These are phyloP conservation scores for Helogale parvula DNA, from an alignment of 2,113 vertebrate species.

Conservation along the genomic window DNA sequence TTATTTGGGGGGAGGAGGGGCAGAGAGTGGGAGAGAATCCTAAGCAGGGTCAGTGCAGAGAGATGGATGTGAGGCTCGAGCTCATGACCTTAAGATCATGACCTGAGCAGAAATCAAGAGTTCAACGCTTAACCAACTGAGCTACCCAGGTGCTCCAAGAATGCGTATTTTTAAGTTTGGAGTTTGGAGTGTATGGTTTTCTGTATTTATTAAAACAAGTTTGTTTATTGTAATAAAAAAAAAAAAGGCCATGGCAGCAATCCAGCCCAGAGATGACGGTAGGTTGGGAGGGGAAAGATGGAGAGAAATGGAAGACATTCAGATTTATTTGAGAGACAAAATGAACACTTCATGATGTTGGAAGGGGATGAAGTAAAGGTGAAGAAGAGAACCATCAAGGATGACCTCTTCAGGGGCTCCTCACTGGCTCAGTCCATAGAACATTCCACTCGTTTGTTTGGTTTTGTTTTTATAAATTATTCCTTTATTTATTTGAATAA, in stretches of 20 bases:
- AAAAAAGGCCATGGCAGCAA: neutral
- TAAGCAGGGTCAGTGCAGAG: no score
- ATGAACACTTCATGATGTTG: neutral
- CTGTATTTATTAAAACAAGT: neutral
- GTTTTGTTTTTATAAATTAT: no score
- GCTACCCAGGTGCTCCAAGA: neutral
- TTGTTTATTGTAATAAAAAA: neutral
- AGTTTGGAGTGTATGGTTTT: neutral
- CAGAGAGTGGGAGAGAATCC: no score
- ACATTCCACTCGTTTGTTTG: no score
- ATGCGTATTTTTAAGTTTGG: neutral
- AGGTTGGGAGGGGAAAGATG: neutral
- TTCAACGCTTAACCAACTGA: no score
- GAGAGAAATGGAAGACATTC: neutral
- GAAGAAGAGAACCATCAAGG: neutral
- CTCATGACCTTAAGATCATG: no score
- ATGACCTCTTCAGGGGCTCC: neutral
- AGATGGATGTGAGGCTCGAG: no score
- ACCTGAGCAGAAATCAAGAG: no score
- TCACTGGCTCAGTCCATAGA: no score
- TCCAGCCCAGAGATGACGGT: neutral
- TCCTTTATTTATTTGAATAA: no score
- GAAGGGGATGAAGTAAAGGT: neutral
- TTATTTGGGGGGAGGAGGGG: no score
- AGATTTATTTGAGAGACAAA: neutral